Evolutionary conservation across 2,888 invertebrate species (phyloP).

Genomic region (Opisthograptis luteolata): DNA sequence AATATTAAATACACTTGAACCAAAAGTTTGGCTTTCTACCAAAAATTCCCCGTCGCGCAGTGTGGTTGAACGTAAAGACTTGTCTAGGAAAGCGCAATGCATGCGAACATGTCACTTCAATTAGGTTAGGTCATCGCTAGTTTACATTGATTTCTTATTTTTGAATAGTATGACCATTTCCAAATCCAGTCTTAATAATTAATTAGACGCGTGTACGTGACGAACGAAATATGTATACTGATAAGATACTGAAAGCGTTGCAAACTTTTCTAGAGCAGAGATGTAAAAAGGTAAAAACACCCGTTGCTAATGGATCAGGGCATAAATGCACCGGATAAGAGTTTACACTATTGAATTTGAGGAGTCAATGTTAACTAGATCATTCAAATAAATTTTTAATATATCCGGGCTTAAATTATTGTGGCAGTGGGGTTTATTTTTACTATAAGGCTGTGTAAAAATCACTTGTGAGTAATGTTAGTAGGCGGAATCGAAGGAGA

Average conservation of each 20-base stretch:
- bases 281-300: no score
- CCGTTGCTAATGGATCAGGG: no score
- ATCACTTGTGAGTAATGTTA: constrained; percentile 67
- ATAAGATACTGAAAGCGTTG: no score
- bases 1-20: no score
- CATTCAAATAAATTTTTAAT: constrained; percentile 51
- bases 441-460: constrained; percentile 78
- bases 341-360: neutral
- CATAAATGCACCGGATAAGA: no score
- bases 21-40: no score
- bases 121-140: constrained; percentile 52
- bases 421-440: constrained; percentile 71
- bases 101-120: constrained; percentile 44
- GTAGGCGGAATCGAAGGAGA: constrained; percentile 49
- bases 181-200: neutral
- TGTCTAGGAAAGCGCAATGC: constrained; percentile 22
- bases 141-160: constrained; percentile 11
- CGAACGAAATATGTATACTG: no score
- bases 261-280: no score
- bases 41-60: no score
- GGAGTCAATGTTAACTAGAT: constrained; percentile 30
- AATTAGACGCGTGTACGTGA: no score
- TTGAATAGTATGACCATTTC: neutral
- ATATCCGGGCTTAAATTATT: constrained; percentile 59
- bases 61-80: constrained; percentile 8